A percentile compares a stretch with the other conserved stretches of the same genome.
Conservation (phyloP, 2,888 invertebrate species). For the Drosophila niveifrons region DNA sequence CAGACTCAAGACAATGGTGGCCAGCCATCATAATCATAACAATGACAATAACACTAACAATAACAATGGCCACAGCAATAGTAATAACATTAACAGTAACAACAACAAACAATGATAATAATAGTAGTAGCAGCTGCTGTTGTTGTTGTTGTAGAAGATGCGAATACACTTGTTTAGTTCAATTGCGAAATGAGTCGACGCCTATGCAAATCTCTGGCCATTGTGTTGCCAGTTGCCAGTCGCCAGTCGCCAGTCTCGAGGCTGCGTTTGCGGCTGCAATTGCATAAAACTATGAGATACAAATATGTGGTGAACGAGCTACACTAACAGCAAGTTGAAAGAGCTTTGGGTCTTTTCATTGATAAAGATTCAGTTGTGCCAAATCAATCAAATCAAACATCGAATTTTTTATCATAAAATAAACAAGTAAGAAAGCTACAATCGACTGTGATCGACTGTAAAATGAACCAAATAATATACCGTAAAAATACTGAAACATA, state of each 20-base stretch:
- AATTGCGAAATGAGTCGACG: slow-evolving; percentile 42
- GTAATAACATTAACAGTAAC: slow-evolving; percentile 20
- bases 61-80: slow-evolving; percentile 10
- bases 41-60: slow-evolving; percentile 28
- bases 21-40: slow-evolving; percentile 18
- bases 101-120: slow-evolving; percentile 29
- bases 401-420: too few relatives aligned
- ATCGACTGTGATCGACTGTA: too few relatives aligned
- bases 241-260: neutral
- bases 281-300: neutral
- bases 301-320: neutral
- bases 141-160: slow-evolving; percentile 22
- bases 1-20: slow-evolving; percentile 33
- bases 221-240: slow-evolving; percentile 26
- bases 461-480: too few relatives aligned
- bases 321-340: neutral
- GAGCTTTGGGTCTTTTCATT: too few relatives aligned
- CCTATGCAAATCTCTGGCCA: slow-evolving; percentile 32
- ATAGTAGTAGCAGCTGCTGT: neutral
- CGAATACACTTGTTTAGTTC: slow-evolving; percentile 10
- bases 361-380: too few relatives aligned
- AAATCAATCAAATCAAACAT: too few relatives aligned
- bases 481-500: too few relatives aligned
- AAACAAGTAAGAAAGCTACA: too few relatives aligned
- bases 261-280: neutral